These are phyloP conservation scores for Lasioglossum pauxillum DNA, from an alignment of 2,888 invertebrate species.

Conservation along the genomic window DNA sequence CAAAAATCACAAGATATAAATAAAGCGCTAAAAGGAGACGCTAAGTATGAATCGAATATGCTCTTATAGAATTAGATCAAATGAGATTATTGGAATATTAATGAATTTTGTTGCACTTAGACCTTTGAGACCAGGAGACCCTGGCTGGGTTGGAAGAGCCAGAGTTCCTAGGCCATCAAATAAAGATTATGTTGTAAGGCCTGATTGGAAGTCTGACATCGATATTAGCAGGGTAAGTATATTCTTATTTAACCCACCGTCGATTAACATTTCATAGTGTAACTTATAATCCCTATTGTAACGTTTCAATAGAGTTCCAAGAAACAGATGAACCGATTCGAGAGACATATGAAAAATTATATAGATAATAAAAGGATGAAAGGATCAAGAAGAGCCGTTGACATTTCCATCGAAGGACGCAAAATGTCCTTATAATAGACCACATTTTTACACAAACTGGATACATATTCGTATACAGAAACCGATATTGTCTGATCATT, in stretches of 20 bases:
- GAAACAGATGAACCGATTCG: constrained; percentile 95
- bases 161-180: constrained; percentile 97
- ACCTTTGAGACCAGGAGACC: constrained; percentile 95
- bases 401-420: constrained; percentile 98
- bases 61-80: neutral
- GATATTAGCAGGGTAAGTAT: constrained; percentile 89
- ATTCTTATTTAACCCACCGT: constrained; percentile 2
- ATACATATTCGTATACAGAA: constrained; percentile 12
- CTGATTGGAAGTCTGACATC: constrained; percentile 95
- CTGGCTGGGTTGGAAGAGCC: constrained; percentile 97
- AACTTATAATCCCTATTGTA: neutral
- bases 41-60: constrained; percentile 84
- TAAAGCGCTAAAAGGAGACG: constrained; percentile 88
- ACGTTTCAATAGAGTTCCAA: constrained; percentile 87
- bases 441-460: constrained; percentile 23
- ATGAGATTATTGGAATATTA: neutral
- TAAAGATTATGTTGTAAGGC: constrained; percentile 98
- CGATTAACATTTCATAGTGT: neutral
- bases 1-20: constrained; percentile 87
- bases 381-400: constrained; percentile 93
- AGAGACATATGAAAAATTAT: constrained; percentile 96
- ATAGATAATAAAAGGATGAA: constrained; percentile 93
- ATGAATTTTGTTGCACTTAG: constrained; percentile 80
- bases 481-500: constrained; percentile 6
- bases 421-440: constrained; percentile 94